Percentiles rank a stretch among this genome's conserved stretches.
These are phyloP conservation scores for Bettongia penicillata DNA, from an alignment of 2,113 vertebrate genomes.

Conservation along the genomic window DNA sequence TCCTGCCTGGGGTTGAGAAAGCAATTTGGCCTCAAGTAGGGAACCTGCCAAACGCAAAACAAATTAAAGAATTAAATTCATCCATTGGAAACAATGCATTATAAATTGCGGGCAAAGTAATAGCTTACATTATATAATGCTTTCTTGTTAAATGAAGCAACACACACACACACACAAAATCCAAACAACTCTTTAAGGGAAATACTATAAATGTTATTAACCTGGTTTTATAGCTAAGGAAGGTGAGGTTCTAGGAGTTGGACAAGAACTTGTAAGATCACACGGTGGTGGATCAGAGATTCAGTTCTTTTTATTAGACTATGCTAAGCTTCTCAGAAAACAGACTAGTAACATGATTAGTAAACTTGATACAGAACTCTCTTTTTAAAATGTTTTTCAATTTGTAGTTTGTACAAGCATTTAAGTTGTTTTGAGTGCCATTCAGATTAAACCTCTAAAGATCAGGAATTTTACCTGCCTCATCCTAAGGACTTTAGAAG, in stretches of 20 bases:
- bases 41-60: conserved; percentile 40
- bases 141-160: not conserved
- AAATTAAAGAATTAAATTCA: conserved; percentile 41
- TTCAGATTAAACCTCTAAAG: conserved; percentile 25
- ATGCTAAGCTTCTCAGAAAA: not conserved
- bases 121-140: not conserved
- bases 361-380: not conserved
- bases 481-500: conserved; percentile 48
- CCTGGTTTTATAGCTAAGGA: not conserved
- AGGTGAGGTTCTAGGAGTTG: not conserved
- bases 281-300: not conserved
- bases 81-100: conserved; percentile 4
- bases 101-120: conserved; percentile 25
- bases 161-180: not conserved
- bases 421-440: conserved; percentile 31
- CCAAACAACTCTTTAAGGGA: not conserved
- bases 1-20: conserved; percentile 42
- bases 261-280: not conserved
- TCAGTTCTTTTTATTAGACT: not conserved
- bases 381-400: not conserved
- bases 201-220: not conserved
- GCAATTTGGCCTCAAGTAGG: conserved; percentile 31
- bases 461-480: conserved; percentile 9
- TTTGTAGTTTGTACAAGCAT: not conserved
- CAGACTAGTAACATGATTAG: not conserved